Base-by-base conservation (phyloP, 2,797 vertebrate genomes). In the Molossus molossus region DNA sequence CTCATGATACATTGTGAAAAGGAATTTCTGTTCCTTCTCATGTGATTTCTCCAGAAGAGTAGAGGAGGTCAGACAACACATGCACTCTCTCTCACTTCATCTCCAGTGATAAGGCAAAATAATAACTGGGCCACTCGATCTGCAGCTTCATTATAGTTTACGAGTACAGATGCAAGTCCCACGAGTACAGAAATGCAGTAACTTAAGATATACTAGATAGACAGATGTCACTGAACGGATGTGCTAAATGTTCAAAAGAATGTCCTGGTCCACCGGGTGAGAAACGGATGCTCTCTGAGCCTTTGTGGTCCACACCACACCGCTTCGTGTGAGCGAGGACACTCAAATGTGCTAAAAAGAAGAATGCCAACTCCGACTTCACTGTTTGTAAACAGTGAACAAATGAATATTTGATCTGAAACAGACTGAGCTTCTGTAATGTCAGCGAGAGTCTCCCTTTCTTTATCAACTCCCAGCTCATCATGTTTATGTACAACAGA, bases 151-250 rank as follows among this genome's bases (percentile, higher is more conserved):
- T 96, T 85, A 50, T 23, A 72, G 11, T 21, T 88, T 33, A 33
- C 33, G 33, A 33, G 33, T 33, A 33, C 33, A 33, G 33, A 3
- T 33, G 33, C 33, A 33, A 33, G 33, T 84, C 83, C 69, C 53
- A 25, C 5, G 92, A 91, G 80, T 45, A 62, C 33, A 91, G 90
- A 80, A 37, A 48, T 64, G 45, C 72, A 62, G 73, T 67, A 96
- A 95, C 77, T 95, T 95, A 93, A 91, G 84, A 93, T 23, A 64
- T 57, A 80, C 45, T 45, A 77, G 60, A n/a, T 60, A 92, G 79
- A 77, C 48, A 93, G 58, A 86, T 91, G 94, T 83, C n/a, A 79
- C 48, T 58, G 81, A 84, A 86, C 77, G 75, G 75, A 91, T 79
- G 48, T 97, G 8, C 53, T 85, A 64, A 1, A 21, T 15, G 11